Conservation (phyloP, 1,140 invertebrate species). For the Cyclargus thomasi region DNA sequence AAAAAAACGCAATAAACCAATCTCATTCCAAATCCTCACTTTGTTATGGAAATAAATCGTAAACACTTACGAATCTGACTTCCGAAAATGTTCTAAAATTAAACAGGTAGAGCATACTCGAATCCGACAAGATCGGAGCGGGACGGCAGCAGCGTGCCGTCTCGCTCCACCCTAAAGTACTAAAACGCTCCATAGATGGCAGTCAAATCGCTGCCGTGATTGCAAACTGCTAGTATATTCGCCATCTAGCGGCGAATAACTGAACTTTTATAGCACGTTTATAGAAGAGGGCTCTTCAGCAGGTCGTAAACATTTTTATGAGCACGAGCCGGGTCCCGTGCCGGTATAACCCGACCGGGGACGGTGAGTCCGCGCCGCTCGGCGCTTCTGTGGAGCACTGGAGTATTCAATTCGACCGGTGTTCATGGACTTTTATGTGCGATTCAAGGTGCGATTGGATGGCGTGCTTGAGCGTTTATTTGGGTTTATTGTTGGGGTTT, state of each 20-base stretch:
- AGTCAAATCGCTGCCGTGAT: slow-evolving; percentile 65
- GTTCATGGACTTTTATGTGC: slow-evolving; percentile 72
- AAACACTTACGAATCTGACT: not conserved
- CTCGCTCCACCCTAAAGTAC: slow-evolving; percentile 51
- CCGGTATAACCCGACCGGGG: slow-evolving; percentile 68
- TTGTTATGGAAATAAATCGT: not conserved
- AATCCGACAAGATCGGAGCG: slow-evolving; percentile 28
- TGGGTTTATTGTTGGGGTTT: slow-evolving; percentile 74
- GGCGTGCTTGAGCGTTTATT: slow-evolving; percentile 73
- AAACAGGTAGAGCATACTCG: slow-evolving; percentile 34
- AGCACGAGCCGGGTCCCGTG: slow-evolving; percentile 62
- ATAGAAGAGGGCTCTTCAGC: slow-evolving; percentile 72
- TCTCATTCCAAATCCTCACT: not conserved
- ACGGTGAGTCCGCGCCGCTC: slow-evolving; percentile 60
- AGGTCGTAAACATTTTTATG: slow-evolving; percentile 74
- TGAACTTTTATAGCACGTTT: slow-evolving; percentile 73
- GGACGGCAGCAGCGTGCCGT: slow-evolving; percentile 31
- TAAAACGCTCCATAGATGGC: slow-evolving; percentile 73
- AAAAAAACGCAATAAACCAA: not conserved
- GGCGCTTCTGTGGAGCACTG: slow-evolving; percentile 61
- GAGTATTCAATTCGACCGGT: slow-evolving; percentile 69
- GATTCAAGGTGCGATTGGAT: slow-evolving; percentile 75
- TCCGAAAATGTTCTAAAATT: slow-evolving; percentile 8
- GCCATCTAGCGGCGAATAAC: slow-evolving; percentile 70
- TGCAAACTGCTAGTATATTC: slow-evolving; percentile 68